A percentile compares a stretch with the other conserved stretches of the same genome.
phyloP scores from a whole-genome alignment of 2,797 vertebrate genomes.

The Siniperca obscura region DNA sequence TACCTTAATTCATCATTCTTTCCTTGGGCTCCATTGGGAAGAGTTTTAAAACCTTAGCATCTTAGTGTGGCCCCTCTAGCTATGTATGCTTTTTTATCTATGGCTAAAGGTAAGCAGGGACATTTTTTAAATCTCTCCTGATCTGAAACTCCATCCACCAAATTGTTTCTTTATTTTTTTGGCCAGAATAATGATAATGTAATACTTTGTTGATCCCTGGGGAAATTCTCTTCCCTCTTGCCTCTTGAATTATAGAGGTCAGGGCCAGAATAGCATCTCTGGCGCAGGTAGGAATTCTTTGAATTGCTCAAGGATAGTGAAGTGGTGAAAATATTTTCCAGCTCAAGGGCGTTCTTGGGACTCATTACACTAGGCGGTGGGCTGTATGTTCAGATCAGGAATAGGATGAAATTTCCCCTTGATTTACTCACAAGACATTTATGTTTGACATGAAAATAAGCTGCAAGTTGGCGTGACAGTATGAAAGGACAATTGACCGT shows the following conservation, averaged over 20 bases:
- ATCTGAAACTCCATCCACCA: conserved; percentile 35
- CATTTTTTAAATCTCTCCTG: conserved; percentile 23
- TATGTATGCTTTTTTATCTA: conserved; percentile 34
- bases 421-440: conserved; percentile 2
- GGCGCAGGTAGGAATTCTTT: conserved; percentile 34
- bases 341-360: conserved; percentile 38
- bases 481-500: not conserved
- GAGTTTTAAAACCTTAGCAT: conserved; percentile 39
- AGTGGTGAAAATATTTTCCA: conserved; percentile 31
- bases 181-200: conserved; percentile 32
- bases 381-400: conserved; percentile 12
- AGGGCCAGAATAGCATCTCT: conserved; percentile 26
- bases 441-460: conserved; percentile 22
- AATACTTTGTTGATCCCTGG: conserved; percentile 63
- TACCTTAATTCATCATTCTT: conserved; percentile 45
- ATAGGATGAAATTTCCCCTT: conserved; percentile 7
- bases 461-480: too few relatives aligned
- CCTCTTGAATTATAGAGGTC: conserved; percentile 56
- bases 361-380: not conserved
- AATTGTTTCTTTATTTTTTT: conserved; percentile 37
- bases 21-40: conserved; percentile 6
- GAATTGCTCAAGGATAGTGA: conserved; percentile 54
- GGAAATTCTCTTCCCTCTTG: conserved; percentile 51
- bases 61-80: conserved; percentile 27
- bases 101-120: conserved; percentile 49